A percentile compares a stretch with the other conserved stretches of the same genome.
phyloP scores from a whole-genome alignment of 2,888 invertebrate genomes.

The Hypercompe scribonia region DNA sequence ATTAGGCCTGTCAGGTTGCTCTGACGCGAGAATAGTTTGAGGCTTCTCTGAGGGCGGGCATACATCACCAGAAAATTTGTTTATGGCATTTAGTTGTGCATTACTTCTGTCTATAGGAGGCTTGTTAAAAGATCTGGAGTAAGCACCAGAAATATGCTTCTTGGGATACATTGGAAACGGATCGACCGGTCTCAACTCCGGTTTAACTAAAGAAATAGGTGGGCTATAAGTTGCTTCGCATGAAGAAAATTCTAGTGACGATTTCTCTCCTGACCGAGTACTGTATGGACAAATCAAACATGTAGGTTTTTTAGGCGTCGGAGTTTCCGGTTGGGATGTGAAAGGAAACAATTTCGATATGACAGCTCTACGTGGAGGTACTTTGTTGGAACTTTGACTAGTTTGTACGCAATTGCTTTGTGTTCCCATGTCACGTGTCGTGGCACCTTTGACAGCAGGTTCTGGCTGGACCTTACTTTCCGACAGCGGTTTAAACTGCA shows the following conservation, averaged over 20 bases:
- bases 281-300: slow-evolving; percentile 13
- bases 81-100: slow-evolving; percentile 10
- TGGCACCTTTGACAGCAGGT: neutral
- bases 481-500: slow-evolving; percentile 7
- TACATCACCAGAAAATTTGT: slow-evolving; percentile 6
- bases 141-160: slow-evolving; percentile 17
- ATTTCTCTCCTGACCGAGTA: slow-evolving; percentile 4
- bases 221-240: neutral
- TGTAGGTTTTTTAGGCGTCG: slow-evolving; percentile 7
- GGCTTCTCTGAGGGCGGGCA: slow-evolving; percentile 54
- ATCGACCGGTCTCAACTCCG: neutral
- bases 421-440: neutral
- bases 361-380: neutral
- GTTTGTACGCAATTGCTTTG: neutral
- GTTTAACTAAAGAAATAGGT: neutral
- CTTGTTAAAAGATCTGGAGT: slow-evolving; percentile 19
- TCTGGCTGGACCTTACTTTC: neutral
- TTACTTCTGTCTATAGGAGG: neutral
- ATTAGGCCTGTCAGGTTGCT: slow-evolving; percentile 56
- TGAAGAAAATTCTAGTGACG: neutral
- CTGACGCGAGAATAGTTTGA: slow-evolving; percentile 44
- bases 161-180: slow-evolving; percentile 16
- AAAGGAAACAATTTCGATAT: slow-evolving; percentile 14
- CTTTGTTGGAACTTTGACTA: neutral
- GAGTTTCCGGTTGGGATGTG: slow-evolving; percentile 1